Percentiles rank a stretch among this genome's conserved stretches.
Evolutionary conservation across 1,140 invertebrate species (phyloP).

Genomic region (Leptinotarsa undecemlineata): DNA sequence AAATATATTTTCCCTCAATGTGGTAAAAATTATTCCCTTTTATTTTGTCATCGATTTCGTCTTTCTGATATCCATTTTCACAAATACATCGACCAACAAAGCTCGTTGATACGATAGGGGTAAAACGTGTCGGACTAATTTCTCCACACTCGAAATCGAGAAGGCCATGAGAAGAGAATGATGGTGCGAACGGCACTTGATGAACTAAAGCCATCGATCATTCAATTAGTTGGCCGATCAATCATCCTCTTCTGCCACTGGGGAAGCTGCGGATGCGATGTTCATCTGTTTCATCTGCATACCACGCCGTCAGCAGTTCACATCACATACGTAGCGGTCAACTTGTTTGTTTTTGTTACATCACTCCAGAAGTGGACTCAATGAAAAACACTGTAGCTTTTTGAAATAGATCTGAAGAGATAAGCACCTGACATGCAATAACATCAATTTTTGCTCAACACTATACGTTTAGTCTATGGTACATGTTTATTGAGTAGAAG

Average conservation of each 20-base stretch:
- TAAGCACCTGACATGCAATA: too few relatives aligned
- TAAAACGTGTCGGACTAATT: conserved; percentile 37
- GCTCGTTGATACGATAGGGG: neutral
- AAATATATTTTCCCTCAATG: too few relatives aligned
- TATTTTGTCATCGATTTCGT: too few relatives aligned
- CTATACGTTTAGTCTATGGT: too few relatives aligned
- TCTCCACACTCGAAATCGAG: conserved; percentile 23
- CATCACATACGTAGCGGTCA: neutral
- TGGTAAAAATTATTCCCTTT: too few relatives aligned
- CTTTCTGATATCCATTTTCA: too few relatives aligned
- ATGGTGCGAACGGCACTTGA: conserved; percentile 51
- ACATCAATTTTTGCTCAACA: too few relatives aligned
- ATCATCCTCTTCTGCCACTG: conserved; percentile 57
- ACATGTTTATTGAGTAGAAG: too few relatives aligned
- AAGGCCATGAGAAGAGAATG: conserved; percentile 31
- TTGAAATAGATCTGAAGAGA: too few relatives aligned
- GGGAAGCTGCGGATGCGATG: conserved; percentile 33
- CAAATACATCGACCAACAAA: too few relatives aligned
- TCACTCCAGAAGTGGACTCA: too few relatives aligned
- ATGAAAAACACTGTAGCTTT: too few relatives aligned
- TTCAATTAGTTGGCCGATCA: conserved; percentile 66
- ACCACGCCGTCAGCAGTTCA: conserved; percentile 36
- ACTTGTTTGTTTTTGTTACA: neutral
- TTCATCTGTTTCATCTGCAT: conserved; percentile 56
- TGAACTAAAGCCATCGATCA: conserved; percentile 63